These are phyloP conservation scores for Philereme vetulata DNA, from an alignment of 2,888 invertebrate species.

Conservation along the genomic window DNA sequence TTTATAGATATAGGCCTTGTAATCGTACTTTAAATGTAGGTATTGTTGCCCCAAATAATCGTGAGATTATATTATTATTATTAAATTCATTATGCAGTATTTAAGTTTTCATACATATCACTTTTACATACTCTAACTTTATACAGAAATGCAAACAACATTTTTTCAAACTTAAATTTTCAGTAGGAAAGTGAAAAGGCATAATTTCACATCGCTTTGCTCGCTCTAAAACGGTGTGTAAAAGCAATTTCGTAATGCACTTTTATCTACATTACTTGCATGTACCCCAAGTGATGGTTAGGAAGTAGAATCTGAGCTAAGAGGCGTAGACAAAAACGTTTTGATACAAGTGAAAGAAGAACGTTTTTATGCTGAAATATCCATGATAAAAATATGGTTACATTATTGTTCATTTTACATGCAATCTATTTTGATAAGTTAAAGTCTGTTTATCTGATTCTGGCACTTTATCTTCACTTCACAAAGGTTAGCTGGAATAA, in stretches of 20 bases:
- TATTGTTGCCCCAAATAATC: too few relatives aligned
- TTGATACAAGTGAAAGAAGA: conserved; percentile 33
- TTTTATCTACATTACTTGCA: conserved; percentile 54
- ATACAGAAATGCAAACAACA: conserved; percentile 14
- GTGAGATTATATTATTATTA: too few relatives aligned
- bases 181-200: conserved; percentile 18
- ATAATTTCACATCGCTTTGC: conserved; percentile 46
- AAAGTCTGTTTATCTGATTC: neutral
- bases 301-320: conserved; percentile 41
- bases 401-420: conserved; percentile 23
- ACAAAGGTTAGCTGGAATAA: too few relatives aligned
- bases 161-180: conserved; percentile 23
- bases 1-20: too few relatives aligned
- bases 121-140: conserved; percentile 1
- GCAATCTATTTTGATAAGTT: too few relatives aligned
- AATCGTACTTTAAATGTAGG: too few relatives aligned
- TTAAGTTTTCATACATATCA: conserved; percentile 1
- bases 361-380: conserved; percentile 29
- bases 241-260: conserved; percentile 74
- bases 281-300: conserved; percentile 42
- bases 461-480: neutral
- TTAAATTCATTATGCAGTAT: neutral
- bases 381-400: conserved; percentile 7
- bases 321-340: conserved; percentile 40
- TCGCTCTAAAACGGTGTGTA: conserved; percentile 61